Percentiles rank a stretch among this genome's conserved stretches.
These are phyloP conservation scores for Malurus alboscapulatus DNA, from an alignment of 2,113 vertebrate genomes.

Conservation along the genomic window DNA sequence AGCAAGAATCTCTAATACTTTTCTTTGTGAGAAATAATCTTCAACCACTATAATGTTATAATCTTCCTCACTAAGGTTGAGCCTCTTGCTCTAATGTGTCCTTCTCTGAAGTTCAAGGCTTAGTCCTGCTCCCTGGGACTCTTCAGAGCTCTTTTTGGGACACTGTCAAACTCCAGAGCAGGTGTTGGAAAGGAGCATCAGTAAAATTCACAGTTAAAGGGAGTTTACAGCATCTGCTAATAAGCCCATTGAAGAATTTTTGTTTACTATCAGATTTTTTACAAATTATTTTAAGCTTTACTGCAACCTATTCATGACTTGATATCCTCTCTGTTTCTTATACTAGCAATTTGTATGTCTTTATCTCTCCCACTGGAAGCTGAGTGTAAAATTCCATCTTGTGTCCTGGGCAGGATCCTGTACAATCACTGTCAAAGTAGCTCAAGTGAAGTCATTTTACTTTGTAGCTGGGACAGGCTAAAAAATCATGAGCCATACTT, in stretches of 20 bases:
- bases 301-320: not conserved
- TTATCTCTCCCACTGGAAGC: not conserved
- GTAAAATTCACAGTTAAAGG: not conserved
- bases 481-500: not conserved
- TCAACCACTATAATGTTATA: not conserved
- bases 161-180: not conserved
- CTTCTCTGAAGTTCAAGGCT: not conserved
- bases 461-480: not conserved
- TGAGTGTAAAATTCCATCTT: not conserved
- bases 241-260: not conserved
- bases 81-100: not conserved
- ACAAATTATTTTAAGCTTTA: not conserved
- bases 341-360: not conserved
- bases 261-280: not conserved
- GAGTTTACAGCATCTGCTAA: not conserved
- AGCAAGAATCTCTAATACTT: not conserved
- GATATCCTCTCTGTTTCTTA: not conserved
- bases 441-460: not conserved
- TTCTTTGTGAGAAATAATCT: not conserved
- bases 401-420: not conserved
- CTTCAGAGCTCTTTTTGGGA: not conserved
- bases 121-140: not conserved
- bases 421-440: not conserved
- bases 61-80: not conserved
- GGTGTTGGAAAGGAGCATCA: not conserved